These are phyloP conservation scores for Drosophila novamexicana DNA, from an alignment of 1,140 invertebrate species.

Conservation along the genomic window DNA sequence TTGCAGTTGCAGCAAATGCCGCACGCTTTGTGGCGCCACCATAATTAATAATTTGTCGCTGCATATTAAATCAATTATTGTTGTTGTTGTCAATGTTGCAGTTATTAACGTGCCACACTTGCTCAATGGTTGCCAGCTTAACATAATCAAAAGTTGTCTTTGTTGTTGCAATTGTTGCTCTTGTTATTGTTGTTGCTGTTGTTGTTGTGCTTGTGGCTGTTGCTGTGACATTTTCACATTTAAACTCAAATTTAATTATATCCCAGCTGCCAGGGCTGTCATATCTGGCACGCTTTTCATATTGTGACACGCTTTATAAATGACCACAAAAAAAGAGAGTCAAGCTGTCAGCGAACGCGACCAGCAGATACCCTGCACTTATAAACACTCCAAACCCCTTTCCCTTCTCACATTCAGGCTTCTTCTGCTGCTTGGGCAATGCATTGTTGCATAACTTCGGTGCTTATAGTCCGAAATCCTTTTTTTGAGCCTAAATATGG, in stretches of 20 bases:
- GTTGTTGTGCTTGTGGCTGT: not conserved
- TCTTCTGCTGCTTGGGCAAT: too few relatives aligned
- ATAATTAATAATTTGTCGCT: conserved; percentile 18
- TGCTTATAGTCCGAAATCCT: too few relatives aligned
- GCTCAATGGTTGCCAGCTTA: conserved; percentile 13
- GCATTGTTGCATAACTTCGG: too few relatives aligned
- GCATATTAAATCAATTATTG: conserved; percentile 26
- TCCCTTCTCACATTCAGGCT: too few relatives aligned
- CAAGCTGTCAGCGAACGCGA: too few relatives aligned
- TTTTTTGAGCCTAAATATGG: too few relatives aligned
- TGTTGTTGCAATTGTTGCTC: not conserved
- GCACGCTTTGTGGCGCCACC: not conserved
- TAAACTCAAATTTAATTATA: conserved; percentile 65
- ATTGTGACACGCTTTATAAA: conserved; percentile 50
- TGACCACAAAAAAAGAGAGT: conserved; percentile 2
- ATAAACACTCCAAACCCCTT: too few relatives aligned
- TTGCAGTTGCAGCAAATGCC: conserved; percentile 11
- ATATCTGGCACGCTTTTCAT: conserved; percentile 8
- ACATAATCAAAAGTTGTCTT: conserved; percentile 11
- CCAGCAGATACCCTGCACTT: too few relatives aligned
- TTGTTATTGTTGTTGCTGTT: conserved; percentile 3
- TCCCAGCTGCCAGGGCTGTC: conserved; percentile 7
- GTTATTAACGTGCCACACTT: conserved; percentile 14
- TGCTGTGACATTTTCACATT: conserved; percentile 16
- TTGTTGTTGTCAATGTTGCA: conserved; percentile 8